Percentiles rank a stretch among this genome's conserved stretches.
These are phyloP conservation scores for Adelosebastes latens DNA, from an alignment of 2,797 vertebrate species.

Conservation along the genomic window DNA sequence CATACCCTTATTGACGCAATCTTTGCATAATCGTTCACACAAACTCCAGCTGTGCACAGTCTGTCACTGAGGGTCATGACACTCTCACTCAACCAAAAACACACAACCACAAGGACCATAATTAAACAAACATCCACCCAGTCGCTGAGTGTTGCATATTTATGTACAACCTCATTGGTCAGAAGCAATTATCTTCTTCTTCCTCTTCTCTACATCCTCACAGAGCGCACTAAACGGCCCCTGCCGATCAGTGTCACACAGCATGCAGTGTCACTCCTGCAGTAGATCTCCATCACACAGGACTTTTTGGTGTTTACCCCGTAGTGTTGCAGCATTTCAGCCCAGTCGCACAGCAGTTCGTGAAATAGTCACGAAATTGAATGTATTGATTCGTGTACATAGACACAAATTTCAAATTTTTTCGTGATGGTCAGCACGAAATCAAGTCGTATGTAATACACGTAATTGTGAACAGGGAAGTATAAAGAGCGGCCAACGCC, in stretches of 20 bases:
- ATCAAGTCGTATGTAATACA: no score
- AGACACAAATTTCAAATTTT: no score
- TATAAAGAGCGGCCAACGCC: no score
- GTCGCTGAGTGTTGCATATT: slow-evolving; percentile 63
- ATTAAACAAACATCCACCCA: slow-evolving; percentile 78
- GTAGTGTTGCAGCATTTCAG: not conserved
- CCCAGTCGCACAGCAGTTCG: no score
- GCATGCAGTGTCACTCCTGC: slow-evolving; percentile 9
- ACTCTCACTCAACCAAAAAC: slow-evolving; percentile 67
- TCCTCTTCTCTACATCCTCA: slow-evolving; percentile 30
- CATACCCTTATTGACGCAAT: slow-evolving; percentile 52
- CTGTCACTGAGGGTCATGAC: slow-evolving; percentile 69
- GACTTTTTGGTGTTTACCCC: slow-evolving; percentile 6
- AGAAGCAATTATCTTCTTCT: slow-evolving; percentile 66
- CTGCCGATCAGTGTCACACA: slow-evolving; percentile 44
- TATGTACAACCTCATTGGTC: slow-evolving; percentile 74
- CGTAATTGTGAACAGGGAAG: no score
- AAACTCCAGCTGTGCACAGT: slow-evolving; percentile 56
- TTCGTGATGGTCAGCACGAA: no score
- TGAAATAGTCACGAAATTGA: no score
- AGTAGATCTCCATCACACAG: slow-evolving; percentile 5
- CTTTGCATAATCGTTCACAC: slow-evolving; percentile 54
- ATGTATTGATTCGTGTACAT: no score
- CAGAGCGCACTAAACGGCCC: slow-evolving; percentile 9
- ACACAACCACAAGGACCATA: slow-evolving; percentile 74